Conservation (phyloP, 1,140 invertebrate species). For the Orius insidiosus region DNA sequence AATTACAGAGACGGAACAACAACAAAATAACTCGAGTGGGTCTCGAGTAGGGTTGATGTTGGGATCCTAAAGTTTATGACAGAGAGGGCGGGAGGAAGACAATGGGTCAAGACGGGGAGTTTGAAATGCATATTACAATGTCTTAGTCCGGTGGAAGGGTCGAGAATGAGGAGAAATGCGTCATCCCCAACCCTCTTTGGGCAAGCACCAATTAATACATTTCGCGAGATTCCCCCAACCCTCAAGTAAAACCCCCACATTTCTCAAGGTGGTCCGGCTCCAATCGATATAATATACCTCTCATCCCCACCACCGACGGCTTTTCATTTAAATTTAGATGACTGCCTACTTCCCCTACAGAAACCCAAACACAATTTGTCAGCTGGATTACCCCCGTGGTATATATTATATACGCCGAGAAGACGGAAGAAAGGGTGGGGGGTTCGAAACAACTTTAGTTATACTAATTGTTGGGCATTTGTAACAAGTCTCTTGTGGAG, state of each 20-base stretch:
- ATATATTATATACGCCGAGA: neutral
- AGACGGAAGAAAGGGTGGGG: conserved; percentile 1
- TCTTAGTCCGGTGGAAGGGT: conserved; percentile 13
- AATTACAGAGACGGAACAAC: conserved; percentile 6
- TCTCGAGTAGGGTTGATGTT: too few relatives aligned
- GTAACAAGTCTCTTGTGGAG: too few relatives aligned
- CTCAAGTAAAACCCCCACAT: conserved; percentile 2
- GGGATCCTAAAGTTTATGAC: too few relatives aligned
- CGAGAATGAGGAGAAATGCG: conserved; percentile 12
- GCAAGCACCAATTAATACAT: conserved; percentile 22
- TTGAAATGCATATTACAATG: conserved; percentile 17
- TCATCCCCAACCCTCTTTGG: conserved; percentile 10
- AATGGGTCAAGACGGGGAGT: conserved; percentile 9
- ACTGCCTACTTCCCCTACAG: neutral
- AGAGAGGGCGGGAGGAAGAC: neutral
- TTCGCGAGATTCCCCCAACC: conserved; percentile 19
- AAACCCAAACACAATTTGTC: too few relatives aligned
- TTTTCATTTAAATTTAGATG: conserved; percentile 12
- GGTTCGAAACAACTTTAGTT: neutral
- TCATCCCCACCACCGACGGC: neutral
- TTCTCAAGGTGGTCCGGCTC: conserved; percentile 20
- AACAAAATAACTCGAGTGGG: conserved; percentile 5
- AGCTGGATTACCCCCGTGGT: neutral
- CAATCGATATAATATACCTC: conserved; percentile 20
- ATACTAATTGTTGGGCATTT: too few relatives aligned